Percentiles rank a stretch among this genome's conserved stretches.
phyloP scores from a whole-genome alignment of 2,113 vertebrate species.

The Tylochromis polylepis region DNA sequence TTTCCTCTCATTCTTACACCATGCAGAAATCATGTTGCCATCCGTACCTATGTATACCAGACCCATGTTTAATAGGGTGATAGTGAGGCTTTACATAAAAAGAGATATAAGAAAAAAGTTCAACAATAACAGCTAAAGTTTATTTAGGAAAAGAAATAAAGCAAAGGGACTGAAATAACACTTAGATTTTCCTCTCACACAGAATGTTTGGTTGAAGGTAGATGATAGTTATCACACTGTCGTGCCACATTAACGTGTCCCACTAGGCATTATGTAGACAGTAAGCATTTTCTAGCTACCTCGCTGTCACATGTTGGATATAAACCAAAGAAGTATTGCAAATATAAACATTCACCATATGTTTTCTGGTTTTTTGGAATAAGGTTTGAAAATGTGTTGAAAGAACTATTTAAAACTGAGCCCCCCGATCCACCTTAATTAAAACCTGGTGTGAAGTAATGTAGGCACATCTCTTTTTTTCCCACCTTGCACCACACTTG shows the following conservation, averaged over 20 bases:
- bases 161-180: neutral
- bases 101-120: neutral
- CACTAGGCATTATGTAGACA: neutral
- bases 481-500: neutral
- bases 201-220: conserved; percentile 19
- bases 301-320: neutral
- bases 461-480: neutral
- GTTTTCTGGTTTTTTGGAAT: neutral
- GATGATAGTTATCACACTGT: conserved; percentile 35
- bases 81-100: neutral
- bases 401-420: neutral
- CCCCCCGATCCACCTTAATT: neutral
- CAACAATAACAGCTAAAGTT: neutral
- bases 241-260: conserved; percentile 6
- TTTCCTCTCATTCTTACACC: neutral
- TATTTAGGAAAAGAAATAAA: neutral
- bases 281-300: neutral
- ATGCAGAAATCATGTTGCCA: neutral
- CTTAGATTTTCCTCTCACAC: neutral
- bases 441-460: neutral
- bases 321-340: neutral
- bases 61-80: neutral
- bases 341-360: neutral
- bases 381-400: neutral
- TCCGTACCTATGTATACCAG: neutral